Percentiles rank a stretch among this genome's conserved stretches.
phyloP scores from a whole-genome alignment of 2,113 vertebrate species.

The Barnardius zonarius region DNA sequence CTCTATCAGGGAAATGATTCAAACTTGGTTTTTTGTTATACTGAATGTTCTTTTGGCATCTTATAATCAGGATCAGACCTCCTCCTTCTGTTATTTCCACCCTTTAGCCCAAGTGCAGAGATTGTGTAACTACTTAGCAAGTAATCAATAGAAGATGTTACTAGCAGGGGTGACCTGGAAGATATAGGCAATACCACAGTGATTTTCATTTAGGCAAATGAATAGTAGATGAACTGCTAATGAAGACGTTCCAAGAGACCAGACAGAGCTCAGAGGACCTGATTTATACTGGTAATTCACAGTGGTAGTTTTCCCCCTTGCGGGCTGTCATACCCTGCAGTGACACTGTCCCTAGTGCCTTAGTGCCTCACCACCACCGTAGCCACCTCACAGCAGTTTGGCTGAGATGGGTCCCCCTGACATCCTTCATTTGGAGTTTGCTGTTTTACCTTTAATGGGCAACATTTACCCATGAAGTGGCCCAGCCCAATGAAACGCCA shows the following conservation, averaged over 20 bases:
- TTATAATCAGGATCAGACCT: neutral
- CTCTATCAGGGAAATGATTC: conserved; percentile 48
- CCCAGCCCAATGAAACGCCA: neutral
- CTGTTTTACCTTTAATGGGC: neutral
- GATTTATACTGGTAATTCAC: neutral
- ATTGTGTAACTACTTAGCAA: neutral
- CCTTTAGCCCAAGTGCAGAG: neutral
- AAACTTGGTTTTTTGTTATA: neutral
- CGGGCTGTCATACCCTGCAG: neutral
- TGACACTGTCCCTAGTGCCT: neutral
- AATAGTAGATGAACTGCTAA: neutral
- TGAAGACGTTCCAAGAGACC: neutral
- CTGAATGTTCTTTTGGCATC: neutral
- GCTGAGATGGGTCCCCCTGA: neutral
- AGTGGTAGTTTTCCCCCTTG: neutral
- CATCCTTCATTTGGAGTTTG: neutral
- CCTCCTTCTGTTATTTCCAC: neutral
- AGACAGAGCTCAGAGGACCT: neutral
- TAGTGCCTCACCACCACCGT: neutral
- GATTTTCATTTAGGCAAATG: neutral
- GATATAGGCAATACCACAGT: neutral
- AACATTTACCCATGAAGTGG: neutral
- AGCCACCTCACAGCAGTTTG: neutral
- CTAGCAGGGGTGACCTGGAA: neutral
- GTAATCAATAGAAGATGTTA: neutral